Evolutionary conservation across 2,888 invertebrate genomes (phyloP), one percentile per base, ranked within the genome.

Genomic region (Sesamia inferens): DNA sequence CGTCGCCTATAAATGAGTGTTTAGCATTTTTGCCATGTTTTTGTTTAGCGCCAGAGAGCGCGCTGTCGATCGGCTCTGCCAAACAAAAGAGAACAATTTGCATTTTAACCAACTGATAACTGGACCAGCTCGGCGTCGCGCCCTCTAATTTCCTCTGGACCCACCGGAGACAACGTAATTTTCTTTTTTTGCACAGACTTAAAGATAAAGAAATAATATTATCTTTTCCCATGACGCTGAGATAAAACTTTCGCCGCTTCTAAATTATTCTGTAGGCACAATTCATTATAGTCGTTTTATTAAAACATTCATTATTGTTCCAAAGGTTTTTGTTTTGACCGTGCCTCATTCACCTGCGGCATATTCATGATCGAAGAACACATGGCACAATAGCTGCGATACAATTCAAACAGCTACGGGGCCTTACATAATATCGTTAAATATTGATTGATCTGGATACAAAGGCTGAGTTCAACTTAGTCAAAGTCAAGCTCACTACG

Each of bases 91-190:
- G 90, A 90, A 92, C 90, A 93, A 95, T 96, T 95, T 95, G 93
- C 96, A 95, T 95, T 94, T 94, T 94, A 95, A 94, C 93, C 92
- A 93, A 93, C 93, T 93, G 93, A 94, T 94, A 94, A 94, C 94
- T 92, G 90, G 90, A 88, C 91, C 88, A 89, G 90, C 89, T 88
- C 90, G 87, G 88, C 91, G 88, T 86, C 83, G 89, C 85, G 88
- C 87, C 89, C 90, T 91, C 89, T 92, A 92, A 93, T 93, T 93
- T 93, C 89, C 88, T 87, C 87, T 88, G 87, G 90, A 90, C 87
- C 85, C 88, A 84, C 86, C 87, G 85, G 85, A 90, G 91, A 90
- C 91, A 90, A 89, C 88, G 89, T 91, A 91, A 91, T 92, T 93
- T 93, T 90, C 90, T 90, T 90, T 91, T 90, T 89, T 84, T 72